Base-by-base conservation (phyloP, 53 echinoderm and acorn worm species). In the Paracentrotus lividus region DNA sequence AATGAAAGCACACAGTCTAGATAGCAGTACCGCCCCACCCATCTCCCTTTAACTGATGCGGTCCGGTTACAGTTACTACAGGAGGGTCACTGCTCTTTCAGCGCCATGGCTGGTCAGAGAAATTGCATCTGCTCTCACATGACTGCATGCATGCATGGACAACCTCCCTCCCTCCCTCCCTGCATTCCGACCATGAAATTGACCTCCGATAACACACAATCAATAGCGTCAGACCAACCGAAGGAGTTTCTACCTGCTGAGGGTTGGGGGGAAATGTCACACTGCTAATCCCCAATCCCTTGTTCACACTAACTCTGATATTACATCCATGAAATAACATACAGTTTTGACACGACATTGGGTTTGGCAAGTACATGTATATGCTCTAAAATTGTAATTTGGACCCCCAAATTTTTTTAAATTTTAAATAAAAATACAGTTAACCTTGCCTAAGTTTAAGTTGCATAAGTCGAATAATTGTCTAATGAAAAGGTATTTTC, bases 41-140 rank as follows among this genome's bases (percentile, higher is more conserved):
- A 85, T 8, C 85, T 24, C 24, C 85, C 85, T 85, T 24, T 47
- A 85, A 85, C 15, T 0, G 54, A 85, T 45, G 49, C 26, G 29
- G 29, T 45, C 8, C 86, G 40, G 60, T 23, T 88, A 61, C 64
- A 88, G 88, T 88, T 88, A 31, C 42, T 33, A 85, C 53, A 58
- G 24, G 21, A 60, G 66, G 90, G 90, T 90, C 68, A 66, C 90
- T 90, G 90, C 90, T 90, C 90, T 90, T 90, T 90, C 67, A 90
- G 0, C 47, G 32, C 42, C 72, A 67, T 13, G 88, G 47, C 90
- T 90, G 90, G 90, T 90, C 68, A 90, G 90, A 40, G 72, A 90
- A 66, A 90, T 67, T 67, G 90, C 67, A 90, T 90, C 85, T 44
- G 66, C 49, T 42, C 47, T 58, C 88, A 60, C 88, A 4, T 59